Base-by-base conservation (phyloP, 2,888 invertebrate genomes). In the Drosophila neonasuta region DNA sequence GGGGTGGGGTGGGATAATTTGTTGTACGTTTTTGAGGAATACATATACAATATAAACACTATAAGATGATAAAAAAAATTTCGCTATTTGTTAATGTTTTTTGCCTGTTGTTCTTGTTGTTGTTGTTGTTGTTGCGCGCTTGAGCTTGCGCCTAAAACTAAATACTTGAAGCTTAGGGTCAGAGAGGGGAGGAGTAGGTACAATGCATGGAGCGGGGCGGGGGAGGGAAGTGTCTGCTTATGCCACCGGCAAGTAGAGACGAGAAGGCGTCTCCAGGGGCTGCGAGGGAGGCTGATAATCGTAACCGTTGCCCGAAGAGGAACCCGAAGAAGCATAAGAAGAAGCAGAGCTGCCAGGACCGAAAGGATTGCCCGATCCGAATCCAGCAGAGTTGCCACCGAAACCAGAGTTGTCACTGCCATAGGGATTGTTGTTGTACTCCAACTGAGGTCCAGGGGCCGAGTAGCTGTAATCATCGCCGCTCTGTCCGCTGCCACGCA, bases 391-490 rank as follows among this genome's bases (percentile, higher is more conserved):
- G 8, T 51, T 68, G 32, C 17, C 20, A 4, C 32, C 48, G 20
- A 46, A 15, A 30, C 45, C 64, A 5, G 32, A 8, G 11, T 36
- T 36, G 11, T 6, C 34, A n/a, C 2, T n/a, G n/a, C 30, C 71
- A 44, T 50, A 57, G 7, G 57, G 32, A 39, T 59, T 54, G 11
- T 32, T 55, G 7, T 61, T 59, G 48, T 57, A 58, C 1, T 48
- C 65, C 13, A 57, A n/a, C 44, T 75, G 65, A 9, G 61, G 41
- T n/a, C 49, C 57, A 2, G 74, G 74, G 10, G 24, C 48, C 2
- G 50, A 39, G 34, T 86, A 87, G 76, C 87, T 90, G 63, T 89
- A 89, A 61, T 90, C 89, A 56, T 89, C 89, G 17, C 89, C 89
- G 65, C 89, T 89, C 71, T 89, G 89, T 6, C 81, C 86, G 56